These are phyloP conservation scores for Esperia sulphurella DNA, from an alignment of 2,888 invertebrate genomes.

Conservation along the genomic window DNA sequence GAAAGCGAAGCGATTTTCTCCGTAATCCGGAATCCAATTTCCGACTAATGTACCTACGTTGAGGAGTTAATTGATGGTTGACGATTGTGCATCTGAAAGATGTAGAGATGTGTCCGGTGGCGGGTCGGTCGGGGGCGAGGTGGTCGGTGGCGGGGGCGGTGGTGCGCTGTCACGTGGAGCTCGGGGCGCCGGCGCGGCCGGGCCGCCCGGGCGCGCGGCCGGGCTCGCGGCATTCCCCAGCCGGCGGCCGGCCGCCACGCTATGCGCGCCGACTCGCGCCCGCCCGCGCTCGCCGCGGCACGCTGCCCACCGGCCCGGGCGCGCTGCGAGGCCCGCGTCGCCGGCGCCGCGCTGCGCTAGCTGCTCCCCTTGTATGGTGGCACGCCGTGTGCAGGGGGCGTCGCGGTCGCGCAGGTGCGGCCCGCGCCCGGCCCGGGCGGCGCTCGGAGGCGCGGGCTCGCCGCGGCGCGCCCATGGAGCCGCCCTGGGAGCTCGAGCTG, in stretches of 20 bases:
- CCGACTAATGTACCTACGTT: constrained; percentile 32
- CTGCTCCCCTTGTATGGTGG: constrained; percentile 60
- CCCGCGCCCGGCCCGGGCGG: constrained; percentile 60
- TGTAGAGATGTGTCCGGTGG: constrained; percentile 58
- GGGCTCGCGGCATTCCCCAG: constrained; percentile 67
- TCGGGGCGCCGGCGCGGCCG: constrained; percentile 67
- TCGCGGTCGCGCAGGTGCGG: constrained; percentile 61
- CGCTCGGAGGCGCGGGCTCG: constrained; percentile 60
- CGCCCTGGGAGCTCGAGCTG: constrained; percentile 85
- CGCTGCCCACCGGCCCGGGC: constrained; percentile 56
- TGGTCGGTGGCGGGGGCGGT: constrained; percentile 36
- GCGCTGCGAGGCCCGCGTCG: constrained; percentile 61
- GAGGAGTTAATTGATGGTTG: constrained; percentile 60
- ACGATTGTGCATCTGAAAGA: constrained; percentile 67
- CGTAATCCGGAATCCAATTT: constrained; percentile 36
- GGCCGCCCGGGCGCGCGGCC: constrained; percentile 60
- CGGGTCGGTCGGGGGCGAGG: constrained; percentile 25
- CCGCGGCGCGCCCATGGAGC: constrained; percentile 72
- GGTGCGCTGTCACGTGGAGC: constrained; percentile 61
- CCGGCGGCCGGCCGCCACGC: constrained; percentile 60
- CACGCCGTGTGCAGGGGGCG: constrained; percentile 68
- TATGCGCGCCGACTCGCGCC: constrained; percentile 55
- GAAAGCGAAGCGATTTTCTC: constrained; percentile 25
- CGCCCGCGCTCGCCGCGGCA: constrained; percentile 52
- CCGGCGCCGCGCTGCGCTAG: constrained; percentile 59